Percentiles rank a stretch among this genome's conserved stretches.
These are phyloP conservation scores for Ophion costatus DNA, from an alignment of 2,888 invertebrate genomes.

Conservation along the genomic window DNA sequence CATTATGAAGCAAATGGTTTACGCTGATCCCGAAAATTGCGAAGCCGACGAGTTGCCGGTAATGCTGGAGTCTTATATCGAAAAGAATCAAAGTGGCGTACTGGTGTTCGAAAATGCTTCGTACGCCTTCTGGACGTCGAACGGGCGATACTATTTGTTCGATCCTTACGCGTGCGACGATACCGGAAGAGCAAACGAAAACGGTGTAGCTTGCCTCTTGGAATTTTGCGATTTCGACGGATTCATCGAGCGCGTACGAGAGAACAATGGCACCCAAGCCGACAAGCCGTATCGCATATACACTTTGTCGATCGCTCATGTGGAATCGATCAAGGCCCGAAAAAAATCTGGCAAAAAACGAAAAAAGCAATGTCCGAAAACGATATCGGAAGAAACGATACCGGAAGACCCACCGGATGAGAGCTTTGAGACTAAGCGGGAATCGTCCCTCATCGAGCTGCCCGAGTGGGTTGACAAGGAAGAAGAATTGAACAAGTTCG, in stretches of 20 bases:
- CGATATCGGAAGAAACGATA: slow-evolving; percentile 41
- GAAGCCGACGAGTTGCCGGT: slow-evolving; percentile 69
- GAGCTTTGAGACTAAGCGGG: slow-evolving; percentile 30
- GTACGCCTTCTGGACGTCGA: slow-evolving; percentile 77
- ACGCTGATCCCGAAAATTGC: slow-evolving; percentile 75
- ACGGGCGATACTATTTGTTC: slow-evolving; percentile 76
- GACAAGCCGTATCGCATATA: slow-evolving; percentile 75
- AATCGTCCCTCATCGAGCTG: slow-evolving; percentile 71
- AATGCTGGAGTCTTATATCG: slow-evolving; percentile 69
- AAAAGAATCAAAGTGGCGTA: slow-evolving; percentile 76
- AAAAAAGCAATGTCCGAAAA: slow-evolving; percentile 38
- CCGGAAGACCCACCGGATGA: slow-evolving; percentile 49
- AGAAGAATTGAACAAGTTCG: slow-evolving; percentile 52
- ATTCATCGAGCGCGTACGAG: slow-evolving; percentile 72
- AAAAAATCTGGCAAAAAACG: slow-evolving; percentile 48
- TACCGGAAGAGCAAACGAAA: slow-evolving; percentile 66
- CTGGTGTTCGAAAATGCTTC: slow-evolving; percentile 75
- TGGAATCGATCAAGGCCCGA: slow-evolving; percentile 69
- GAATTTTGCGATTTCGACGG: slow-evolving; percentile 69
- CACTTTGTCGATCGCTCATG: slow-evolving; percentile 75
- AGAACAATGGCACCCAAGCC: slow-evolving; percentile 69
- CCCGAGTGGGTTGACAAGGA: slow-evolving; percentile 73
- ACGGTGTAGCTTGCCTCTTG: slow-evolving; percentile 75
- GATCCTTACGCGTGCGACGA: slow-evolving; percentile 79
- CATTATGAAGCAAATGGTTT: slow-evolving; percentile 74